phyloP scores from a whole-genome alignment of 2,888 invertebrate genomes.

The Cecidostiba fungosa region DNA sequence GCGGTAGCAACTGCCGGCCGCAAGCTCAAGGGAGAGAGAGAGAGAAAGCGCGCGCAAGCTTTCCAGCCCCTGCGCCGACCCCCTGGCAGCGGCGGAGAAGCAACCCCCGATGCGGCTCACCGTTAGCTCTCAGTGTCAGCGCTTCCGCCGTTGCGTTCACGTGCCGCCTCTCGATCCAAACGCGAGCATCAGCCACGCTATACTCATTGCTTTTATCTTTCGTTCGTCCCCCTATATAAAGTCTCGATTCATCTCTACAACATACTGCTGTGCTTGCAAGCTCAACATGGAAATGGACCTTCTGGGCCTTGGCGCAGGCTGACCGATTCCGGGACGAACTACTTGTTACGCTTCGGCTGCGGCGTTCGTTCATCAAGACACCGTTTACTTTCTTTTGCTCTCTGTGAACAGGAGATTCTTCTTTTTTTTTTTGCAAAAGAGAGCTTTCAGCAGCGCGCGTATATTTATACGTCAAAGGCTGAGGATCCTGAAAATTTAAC shows the following conservation, averaged over 20 bases:
- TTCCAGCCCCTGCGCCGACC: conserved; percentile 37
- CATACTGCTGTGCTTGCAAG: background rate
- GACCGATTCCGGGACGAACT: conserved; percentile 31
- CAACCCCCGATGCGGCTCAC: conserved; percentile 67
- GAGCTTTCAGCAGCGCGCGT: too few relatives aligned
- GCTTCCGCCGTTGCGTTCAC: conserved; percentile 75
- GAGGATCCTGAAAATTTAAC: conserved; percentile 23
- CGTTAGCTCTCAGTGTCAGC: conserved; percentile 74
- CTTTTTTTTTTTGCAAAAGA: too few relatives aligned
- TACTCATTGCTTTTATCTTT: background rate
- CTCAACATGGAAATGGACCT: background rate
- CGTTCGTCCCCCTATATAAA: background rate
- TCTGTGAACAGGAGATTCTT: background rate
- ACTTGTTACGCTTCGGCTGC: conserved; percentile 32
- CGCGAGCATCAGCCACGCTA: background rate
- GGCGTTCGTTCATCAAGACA: background rate
- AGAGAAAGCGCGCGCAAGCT: background rate
- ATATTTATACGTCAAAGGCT: background rate
- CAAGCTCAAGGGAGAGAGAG: background rate
- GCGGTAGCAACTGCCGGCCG: conserved; percentile 58
- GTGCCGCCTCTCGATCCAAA: conserved; percentile 47
- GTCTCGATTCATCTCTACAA: background rate
- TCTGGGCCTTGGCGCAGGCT: background rate
- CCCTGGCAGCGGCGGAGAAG: background rate
- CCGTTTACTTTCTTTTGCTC: background rate